Evolutionary conservation across 2,797 vertebrate species (phyloP).

Genomic region (Ataeniobius toweri): DNA sequence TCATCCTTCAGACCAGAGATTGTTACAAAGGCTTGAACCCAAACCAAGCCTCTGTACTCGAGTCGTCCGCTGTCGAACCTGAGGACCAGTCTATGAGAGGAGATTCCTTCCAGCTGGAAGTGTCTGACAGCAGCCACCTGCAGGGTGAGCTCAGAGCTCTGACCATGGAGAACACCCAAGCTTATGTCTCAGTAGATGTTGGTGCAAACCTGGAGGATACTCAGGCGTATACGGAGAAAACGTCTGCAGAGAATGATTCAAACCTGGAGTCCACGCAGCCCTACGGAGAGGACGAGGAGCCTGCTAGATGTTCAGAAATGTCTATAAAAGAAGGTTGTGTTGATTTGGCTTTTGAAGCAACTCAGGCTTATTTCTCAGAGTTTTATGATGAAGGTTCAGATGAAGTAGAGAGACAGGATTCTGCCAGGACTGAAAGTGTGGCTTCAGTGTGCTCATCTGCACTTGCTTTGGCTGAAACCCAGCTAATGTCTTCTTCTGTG

Average conservation of each 20-base stretch:
- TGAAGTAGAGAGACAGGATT: conserved; percentile 30
- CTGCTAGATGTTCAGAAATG: conserved; percentile 3
- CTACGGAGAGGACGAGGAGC: conserved; percentile 32
- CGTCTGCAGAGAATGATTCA: conserved; percentile 33
- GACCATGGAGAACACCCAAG: conserved; percentile 63
- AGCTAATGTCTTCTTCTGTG: conserved; percentile 45
- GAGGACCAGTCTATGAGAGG: conserved; percentile 33
- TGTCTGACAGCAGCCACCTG: conserved; percentile 64
- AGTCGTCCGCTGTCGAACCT: conserved; percentile 30
- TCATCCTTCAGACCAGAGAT: conserved; percentile 47
- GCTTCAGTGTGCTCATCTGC: conserved; percentile 10
- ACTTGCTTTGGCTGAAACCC: conserved; percentile 60
- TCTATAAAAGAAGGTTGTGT: conserved; percentile 25
- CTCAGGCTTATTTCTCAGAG: conserved; percentile 68
- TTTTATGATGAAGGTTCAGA: conserved; percentile 21
- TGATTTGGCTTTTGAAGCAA: conserved; percentile 67
- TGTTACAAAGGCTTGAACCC: conserved; percentile 13
- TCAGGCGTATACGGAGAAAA: conserved; percentile 38
- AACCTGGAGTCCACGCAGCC: conserved; percentile 62
- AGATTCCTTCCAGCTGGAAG: conserved; percentile 57
- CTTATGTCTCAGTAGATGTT: conserved; percentile 35
- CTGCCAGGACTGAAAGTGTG: conserved; percentile 50
- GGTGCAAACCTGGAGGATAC: conserved; percentile 53
- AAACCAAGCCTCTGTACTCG: conserved; percentile 29
- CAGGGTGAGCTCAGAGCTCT: conserved; percentile 32